Evolutionary conservation across 2,797 vertebrate species (phyloP).

Genomic region (Pteropus rufus): DNA sequence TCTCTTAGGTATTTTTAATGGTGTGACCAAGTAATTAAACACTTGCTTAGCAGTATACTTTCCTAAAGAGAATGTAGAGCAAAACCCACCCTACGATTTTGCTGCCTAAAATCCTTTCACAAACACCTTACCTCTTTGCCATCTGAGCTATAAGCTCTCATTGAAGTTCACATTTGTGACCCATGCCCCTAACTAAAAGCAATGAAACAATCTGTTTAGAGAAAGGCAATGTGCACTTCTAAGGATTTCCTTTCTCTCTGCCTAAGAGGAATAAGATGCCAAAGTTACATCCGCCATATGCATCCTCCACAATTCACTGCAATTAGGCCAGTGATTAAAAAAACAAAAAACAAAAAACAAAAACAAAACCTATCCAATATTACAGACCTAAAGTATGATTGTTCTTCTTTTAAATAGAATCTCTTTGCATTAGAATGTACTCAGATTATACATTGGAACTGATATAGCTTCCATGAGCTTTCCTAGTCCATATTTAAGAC

Average conservation of each 20-base stretch:
- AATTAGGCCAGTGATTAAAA: neutral
- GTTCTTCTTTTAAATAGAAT: neutral
- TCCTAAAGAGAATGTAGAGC: neutral
- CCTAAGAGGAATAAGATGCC: conserved; percentile 33
- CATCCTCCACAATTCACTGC: conserved; percentile 12
- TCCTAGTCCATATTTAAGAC: neutral
- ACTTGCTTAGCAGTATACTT: neutral
- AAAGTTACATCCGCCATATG: conserved; percentile 53
- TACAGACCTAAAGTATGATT: neutral
- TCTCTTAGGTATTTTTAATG: neutral
- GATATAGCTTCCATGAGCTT: neutral
- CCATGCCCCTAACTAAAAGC: neutral
- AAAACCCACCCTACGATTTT: neutral
- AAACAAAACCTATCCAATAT: neutral
- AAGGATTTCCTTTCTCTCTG: conserved; percentile 51
- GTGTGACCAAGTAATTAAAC: neutral
- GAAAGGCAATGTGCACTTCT: neutral
- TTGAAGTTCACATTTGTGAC: neutral
- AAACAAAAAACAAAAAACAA: neutral
- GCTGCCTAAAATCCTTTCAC: neutral
- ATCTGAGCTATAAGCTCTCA: neutral
- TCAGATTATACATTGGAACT: neutral
- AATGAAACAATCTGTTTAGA: conserved; percentile 24
- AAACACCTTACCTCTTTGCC: neutral
- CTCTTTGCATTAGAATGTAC: neutral